A percentile compares a stretch with the other conserved stretches of the same genome.
Evolutionary conservation across 2,797 vertebrate genomes (phyloP).

Genomic region (Rhabdomys pumilio): DNA sequence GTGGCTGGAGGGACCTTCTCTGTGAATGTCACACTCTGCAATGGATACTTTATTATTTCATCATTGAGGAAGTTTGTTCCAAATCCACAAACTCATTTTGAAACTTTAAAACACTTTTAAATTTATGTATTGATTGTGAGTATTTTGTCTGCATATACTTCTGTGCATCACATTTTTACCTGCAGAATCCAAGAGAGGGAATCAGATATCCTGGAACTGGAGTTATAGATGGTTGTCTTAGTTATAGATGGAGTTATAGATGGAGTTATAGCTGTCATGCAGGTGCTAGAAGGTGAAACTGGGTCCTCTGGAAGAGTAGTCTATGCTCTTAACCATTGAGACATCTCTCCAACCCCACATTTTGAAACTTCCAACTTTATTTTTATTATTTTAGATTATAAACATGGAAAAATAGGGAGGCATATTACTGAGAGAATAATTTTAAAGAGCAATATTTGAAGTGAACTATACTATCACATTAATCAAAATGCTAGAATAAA

Average conservation of each 20-base stretch:
- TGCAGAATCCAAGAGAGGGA: background rate
- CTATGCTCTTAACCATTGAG: background rate
- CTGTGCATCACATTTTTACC: background rate
- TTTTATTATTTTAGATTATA: slow-evolving; percentile 5
- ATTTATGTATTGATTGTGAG: no score
- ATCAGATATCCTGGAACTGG: background rate
- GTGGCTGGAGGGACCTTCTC: background rate
- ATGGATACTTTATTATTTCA: background rate
- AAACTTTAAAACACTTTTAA: background rate
- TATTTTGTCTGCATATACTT: background rate
- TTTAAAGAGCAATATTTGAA: background rate
- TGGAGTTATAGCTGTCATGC: background rate
- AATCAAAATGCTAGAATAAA: slow-evolving; percentile 23
- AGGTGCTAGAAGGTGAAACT: background rate
- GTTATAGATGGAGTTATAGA: no score
- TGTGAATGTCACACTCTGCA: background rate
- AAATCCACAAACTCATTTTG: background rate
- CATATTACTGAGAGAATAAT: background rate
- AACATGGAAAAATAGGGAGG: background rate
- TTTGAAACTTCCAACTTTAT: background rate
- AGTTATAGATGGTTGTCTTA: background rate
- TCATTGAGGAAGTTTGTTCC: background rate
- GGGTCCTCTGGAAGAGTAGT: background rate
- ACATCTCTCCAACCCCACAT: background rate
- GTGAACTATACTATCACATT: background rate